Evolutionary conservation across 2,113 vertebrate genomes (phyloP).

Genomic region (Ictalurus furcatus): DNA sequence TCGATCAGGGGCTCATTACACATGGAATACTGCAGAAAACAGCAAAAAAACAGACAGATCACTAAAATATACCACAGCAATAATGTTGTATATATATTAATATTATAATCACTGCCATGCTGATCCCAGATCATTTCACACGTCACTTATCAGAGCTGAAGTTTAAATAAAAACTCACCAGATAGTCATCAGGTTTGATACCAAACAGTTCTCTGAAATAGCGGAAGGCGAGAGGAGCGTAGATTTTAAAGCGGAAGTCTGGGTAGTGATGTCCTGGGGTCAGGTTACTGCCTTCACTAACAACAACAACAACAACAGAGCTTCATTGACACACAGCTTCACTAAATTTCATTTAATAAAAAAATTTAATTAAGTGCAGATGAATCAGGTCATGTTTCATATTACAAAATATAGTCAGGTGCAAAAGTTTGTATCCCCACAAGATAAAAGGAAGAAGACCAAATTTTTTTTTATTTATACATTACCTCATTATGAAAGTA

Average conservation of each 20-base stretch:
- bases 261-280: slow-evolving; percentile 95
- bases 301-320: neutral
- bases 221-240: slow-evolving; percentile 93
- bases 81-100: neutral
- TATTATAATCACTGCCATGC: neutral
- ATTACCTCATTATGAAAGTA: neutral
- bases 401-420: neutral
- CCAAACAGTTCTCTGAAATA: slow-evolving; percentile 98
- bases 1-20: slow-evolving; percentile 94
- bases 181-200: slow-evolving; percentile 95
- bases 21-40: slow-evolving; percentile 84
- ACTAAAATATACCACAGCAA: neutral
- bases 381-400: neutral
- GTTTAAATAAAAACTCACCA: slow-evolving; percentile 76
- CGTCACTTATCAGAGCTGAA: neutral
- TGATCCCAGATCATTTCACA: neutral
- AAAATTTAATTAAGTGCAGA: too few species aligned
- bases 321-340: neutral
- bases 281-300: slow-evolving; percentile 91
- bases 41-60: neutral
- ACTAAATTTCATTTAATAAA: too few species aligned
- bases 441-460: neutral
- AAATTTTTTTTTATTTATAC: neutral
- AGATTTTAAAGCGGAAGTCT: slow-evolving; percentile 94
- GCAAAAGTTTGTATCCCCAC: neutral